These are phyloP conservation scores for Pyrgus malvae DNA, from an alignment of 2,888 invertebrate species.

Conservation along the genomic window DNA sequence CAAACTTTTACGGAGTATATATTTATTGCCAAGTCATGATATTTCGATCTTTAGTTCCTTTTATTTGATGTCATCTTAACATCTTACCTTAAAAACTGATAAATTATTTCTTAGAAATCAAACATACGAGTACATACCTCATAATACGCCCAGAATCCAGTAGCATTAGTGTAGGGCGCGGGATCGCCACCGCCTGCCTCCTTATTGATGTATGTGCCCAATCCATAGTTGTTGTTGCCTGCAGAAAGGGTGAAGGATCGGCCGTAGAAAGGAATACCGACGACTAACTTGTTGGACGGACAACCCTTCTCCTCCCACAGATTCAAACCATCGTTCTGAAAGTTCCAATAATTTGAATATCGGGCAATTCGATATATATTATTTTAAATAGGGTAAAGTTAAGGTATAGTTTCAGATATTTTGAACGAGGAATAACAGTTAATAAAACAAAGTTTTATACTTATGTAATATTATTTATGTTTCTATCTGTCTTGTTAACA, in stretches of 20 bases:
- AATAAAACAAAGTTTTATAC: too few relatives aligned
- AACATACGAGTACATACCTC: too few relatives aligned
- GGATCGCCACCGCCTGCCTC: slow-evolving; percentile 94
- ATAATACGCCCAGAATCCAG: slow-evolving; percentile 93
- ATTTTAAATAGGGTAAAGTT: too few relatives aligned
- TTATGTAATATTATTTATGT: too few relatives aligned
- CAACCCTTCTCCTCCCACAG: slow-evolving; percentile 96
- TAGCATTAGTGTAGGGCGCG: slow-evolving; percentile 92
- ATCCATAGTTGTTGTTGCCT: slow-evolving; percentile 90
- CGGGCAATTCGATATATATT: slow-evolving; percentile 7
- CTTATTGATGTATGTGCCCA: slow-evolving; percentile 94
- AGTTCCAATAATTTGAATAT: slow-evolving; percentile 32
- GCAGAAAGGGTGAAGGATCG: slow-evolving; percentile 91
- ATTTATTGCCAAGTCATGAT: too few relatives aligned
- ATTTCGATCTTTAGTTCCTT: too few relatives aligned
- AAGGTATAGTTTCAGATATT: too few relatives aligned
- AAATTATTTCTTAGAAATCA: neutral
- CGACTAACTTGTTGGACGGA: slow-evolving; percentile 91
- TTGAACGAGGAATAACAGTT: too few relatives aligned
- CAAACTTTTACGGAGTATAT: too few relatives aligned
- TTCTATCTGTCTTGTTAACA: too few relatives aligned
- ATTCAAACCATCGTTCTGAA: slow-evolving; percentile 91
- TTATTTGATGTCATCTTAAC: too few relatives aligned
- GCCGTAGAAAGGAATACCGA: slow-evolving; percentile 95
- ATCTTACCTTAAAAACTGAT: too few relatives aligned